Evolutionary conservation across 1,140 invertebrate genomes (phyloP).

Genomic region (Brachionus calyciflorus): DNA sequence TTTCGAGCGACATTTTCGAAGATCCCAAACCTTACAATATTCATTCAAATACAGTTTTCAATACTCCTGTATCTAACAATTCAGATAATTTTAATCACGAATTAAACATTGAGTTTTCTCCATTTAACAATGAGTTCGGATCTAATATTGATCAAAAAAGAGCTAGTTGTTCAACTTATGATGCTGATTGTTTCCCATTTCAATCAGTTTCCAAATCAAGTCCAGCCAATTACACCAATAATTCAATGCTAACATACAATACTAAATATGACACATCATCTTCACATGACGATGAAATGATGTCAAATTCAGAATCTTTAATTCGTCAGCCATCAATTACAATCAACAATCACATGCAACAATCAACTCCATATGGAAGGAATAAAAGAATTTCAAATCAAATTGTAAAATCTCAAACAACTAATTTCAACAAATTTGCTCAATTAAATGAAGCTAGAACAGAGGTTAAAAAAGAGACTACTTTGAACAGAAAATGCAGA

Average conservation of each 20-base stretch:
- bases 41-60: background rate
- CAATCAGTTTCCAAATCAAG: conserved; percentile 25
- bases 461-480: background rate
- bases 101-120: background rate
- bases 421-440: background rate
- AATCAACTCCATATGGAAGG: conserved; percentile 8
- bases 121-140: background rate
- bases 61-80: background rate
- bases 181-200: background rate
- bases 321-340: conserved; percentile 11
- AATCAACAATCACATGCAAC: background rate
- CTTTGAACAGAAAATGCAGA: background rate
- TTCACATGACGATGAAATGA: conserved; percentile 9
- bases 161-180: conserved; percentile 24
- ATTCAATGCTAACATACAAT: conserved; percentile 23
- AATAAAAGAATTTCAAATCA: background rate
- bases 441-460: background rate
- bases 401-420: conserved; percentile 25
- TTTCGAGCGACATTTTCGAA: background rate
- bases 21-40: background rate
- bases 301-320: background rate
- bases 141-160: conserved; percentile 28
- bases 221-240: background rate
- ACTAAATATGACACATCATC: conserved; percentile 9
- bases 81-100: background rate